Conservation (phyloP, 2,888 invertebrate genomes). For the Acleris literana region DNA sequence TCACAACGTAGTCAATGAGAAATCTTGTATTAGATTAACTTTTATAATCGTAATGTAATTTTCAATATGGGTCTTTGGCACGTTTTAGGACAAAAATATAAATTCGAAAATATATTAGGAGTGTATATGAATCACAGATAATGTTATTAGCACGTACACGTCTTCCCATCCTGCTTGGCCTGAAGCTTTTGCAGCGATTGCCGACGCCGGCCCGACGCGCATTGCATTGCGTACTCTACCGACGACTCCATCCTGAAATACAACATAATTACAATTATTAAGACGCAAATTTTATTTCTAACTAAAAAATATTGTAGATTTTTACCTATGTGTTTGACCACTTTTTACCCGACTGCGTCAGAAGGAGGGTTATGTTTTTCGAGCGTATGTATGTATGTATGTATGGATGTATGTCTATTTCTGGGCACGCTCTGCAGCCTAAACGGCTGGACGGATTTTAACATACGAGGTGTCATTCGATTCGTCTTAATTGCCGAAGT, state of each 20-base stretch:
- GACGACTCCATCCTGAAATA: constrained; percentile 86
- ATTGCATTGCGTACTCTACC: constrained; percentile 86
- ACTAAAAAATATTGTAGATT: background rate
- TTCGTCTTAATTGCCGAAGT: too few relatives aligned
- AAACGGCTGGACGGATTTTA: too few relatives aligned
- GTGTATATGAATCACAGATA: constrained; percentile 60
- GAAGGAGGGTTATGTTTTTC: too few relatives aligned
- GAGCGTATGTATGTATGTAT: too few relatives aligned
- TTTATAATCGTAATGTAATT: constrained; percentile 2
- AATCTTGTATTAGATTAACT: background rate
- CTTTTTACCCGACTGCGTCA: too few relatives aligned
- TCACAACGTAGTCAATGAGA: background rate
- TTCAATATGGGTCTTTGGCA: constrained; percentile 28
- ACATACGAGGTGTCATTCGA: too few relatives aligned
- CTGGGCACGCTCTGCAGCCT: too few relatives aligned
- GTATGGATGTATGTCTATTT: too few relatives aligned
- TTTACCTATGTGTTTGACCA: too few relatives aligned
- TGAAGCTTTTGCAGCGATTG: constrained; percentile 75
- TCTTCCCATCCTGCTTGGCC: constrained; percentile 69
- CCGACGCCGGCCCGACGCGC: constrained; percentile 73
- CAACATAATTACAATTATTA: background rate
- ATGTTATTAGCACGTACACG: constrained; percentile 67
- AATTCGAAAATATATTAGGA: constrained; percentile 35
- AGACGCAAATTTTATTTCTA: background rate
- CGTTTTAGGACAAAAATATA: constrained; percentile 20